phyloP scores from a whole-genome alignment of 2,113 vertebrate genomes.

The Chloroceryle aenea region DNA sequence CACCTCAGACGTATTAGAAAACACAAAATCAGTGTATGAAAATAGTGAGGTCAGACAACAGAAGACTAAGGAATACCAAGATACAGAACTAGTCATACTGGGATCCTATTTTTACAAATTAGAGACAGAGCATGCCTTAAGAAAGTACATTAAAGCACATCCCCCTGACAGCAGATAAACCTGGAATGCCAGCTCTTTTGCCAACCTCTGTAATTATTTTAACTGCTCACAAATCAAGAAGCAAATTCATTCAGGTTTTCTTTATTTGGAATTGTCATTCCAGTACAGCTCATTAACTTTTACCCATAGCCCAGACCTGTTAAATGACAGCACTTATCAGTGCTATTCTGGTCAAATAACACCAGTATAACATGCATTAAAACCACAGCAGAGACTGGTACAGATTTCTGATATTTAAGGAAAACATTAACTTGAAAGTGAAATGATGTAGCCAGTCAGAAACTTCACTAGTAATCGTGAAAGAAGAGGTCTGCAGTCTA shows the following conservation, averaged over 20 bases:
- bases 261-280: background rate
- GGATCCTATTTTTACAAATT: slow-evolving; percentile 30
- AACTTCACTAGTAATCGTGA: background rate
- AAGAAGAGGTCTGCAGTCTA: background rate
- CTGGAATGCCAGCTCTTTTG: slow-evolving; percentile 5
- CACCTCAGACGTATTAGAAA: slow-evolving; percentile 22
- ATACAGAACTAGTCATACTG: slow-evolving; percentile 26
- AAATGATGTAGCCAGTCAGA: background rate
- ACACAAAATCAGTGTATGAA: background rate
- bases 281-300: background rate
- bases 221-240: background rate
- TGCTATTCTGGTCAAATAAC: background rate
- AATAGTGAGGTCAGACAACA: slow-evolving; percentile 34
- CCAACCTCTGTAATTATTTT: background rate
- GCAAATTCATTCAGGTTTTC: background rate
- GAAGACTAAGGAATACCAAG: slow-evolving; percentile 25
- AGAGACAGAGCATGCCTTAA: background rate
- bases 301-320: background rate
- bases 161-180: background rate
- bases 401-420: background rate
- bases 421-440: background rate
- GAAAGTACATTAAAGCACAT: slow-evolving; percentile 15
- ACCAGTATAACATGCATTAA: background rate
- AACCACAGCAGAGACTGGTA: background rate
- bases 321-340: background rate